These are phyloP conservation scores for Puma concolor DNA, from an alignment of 2,113 vertebrate species.

Conservation along the genomic window DNA sequence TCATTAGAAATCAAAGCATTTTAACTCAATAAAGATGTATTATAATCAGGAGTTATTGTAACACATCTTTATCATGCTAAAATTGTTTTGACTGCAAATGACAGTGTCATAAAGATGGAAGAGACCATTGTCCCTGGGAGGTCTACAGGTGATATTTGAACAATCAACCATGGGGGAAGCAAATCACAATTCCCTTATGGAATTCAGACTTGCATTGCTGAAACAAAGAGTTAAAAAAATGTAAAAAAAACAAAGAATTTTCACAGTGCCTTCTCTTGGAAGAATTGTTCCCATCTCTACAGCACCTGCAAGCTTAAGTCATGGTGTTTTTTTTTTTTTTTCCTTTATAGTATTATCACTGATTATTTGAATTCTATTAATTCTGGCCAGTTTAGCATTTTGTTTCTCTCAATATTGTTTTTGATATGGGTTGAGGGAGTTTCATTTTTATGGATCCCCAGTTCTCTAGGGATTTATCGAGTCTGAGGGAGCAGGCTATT, in stretches of 20 bases:
- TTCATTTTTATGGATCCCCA: not conserved
- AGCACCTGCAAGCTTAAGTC: not conserved
- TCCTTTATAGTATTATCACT: not conserved
- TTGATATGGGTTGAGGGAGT: not conserved
- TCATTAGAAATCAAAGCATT: slow-evolving; percentile 66
- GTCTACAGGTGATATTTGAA: slow-evolving; percentile 61
- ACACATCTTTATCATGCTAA: slow-evolving; percentile 68
- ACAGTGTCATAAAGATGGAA: slow-evolving; percentile 16
- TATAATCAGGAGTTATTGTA: slow-evolving; percentile 65
- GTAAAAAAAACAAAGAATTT: slow-evolving; percentile 30
- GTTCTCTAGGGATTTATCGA: not conserved
- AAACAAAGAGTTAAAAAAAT: slow-evolving; percentile 59
- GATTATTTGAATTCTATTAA: slow-evolving; percentile 60
- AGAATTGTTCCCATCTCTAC: not conserved
- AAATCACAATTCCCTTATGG: not conserved
- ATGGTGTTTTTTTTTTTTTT: not conserved
- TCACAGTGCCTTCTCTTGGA: slow-evolving; percentile 15
- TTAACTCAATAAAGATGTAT: slow-evolving; percentile 75
- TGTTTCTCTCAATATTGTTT: not conserved
- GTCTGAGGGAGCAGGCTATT: not conserved
- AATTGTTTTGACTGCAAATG: slow-evolving; percentile 67
- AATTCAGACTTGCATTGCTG: not conserved
- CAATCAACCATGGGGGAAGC: not conserved
- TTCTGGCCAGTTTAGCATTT: slow-evolving; percentile 13
- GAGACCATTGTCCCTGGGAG: slow-evolving; percentile 48